These are phyloP conservation scores for Dendronephthya gigantea DNA, from an alignment of 64 coral and sea anemone species.

Conservation along the genomic window DNA sequence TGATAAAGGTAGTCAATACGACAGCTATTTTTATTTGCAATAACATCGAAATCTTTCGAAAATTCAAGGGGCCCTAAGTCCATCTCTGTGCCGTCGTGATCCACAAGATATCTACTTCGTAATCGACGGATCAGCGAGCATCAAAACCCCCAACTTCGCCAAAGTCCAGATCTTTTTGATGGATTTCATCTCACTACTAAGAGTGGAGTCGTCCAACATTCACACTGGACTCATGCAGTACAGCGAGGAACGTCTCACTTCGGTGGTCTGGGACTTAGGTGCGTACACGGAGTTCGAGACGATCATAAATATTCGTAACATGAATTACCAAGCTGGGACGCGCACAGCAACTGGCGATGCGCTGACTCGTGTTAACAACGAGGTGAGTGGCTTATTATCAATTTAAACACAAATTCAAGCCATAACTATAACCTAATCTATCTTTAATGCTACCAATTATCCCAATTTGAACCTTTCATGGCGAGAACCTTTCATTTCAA, in stretches of 20 bases:
- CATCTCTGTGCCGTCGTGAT: neutral
- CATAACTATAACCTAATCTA: too few species aligned
- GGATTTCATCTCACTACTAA: neutral
- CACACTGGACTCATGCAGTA: neutral
- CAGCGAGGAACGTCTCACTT: neutral
- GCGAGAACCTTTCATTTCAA: neutral
- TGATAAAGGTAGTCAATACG: too few species aligned
- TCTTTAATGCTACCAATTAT: too few species aligned
- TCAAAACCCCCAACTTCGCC: neutral
- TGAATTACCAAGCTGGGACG: neutral
- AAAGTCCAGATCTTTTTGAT: constrained; percentile 6
- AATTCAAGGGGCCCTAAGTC: too few species aligned
- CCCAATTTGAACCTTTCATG: neutral
- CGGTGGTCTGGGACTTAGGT: neutral
- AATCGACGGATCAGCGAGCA: neutral
- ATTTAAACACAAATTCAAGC: too few species aligned
- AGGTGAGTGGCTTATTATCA: too few species aligned
- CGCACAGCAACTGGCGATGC: neutral
- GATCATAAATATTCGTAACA: neutral
- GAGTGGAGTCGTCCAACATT: neutral
- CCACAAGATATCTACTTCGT: neutral
- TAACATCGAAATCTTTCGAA: too few species aligned
- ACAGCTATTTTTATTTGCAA: too few species aligned
- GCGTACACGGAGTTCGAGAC: neutral
- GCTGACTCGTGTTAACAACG: neutral